These are phyloP conservation scores for Ammospiza maritima DNA, from an alignment of 2,797 vertebrate species.

Conservation along the genomic window DNA sequence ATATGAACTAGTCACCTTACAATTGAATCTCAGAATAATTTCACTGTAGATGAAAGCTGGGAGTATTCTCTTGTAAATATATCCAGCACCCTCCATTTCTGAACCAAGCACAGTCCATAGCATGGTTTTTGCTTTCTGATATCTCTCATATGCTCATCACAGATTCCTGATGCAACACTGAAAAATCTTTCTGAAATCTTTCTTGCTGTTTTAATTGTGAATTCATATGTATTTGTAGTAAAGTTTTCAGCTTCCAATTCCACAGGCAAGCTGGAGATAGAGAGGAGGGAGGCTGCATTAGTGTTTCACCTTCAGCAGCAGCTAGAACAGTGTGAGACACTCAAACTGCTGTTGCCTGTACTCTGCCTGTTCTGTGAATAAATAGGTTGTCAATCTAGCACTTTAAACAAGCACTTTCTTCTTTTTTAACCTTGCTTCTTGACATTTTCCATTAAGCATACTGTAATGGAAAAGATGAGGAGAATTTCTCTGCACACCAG, in stretches of 20 bases:
- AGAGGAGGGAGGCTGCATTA: neutral
- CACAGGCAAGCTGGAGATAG: neutral
- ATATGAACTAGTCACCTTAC: neutral
- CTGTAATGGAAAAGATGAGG: slow-evolving; percentile 41
- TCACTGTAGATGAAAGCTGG: neutral
- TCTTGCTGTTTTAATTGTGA: neutral
- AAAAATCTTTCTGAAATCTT: neutral
- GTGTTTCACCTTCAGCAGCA: neutral
- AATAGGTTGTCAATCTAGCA: slow-evolving; percentile 54
- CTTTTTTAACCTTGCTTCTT: slow-evolving; percentile 46
- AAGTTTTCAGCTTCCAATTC: neutral
- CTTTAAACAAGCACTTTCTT: slow-evolving; percentile 58
- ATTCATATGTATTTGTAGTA: neutral
- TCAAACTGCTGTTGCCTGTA: slow-evolving; percentile 2
- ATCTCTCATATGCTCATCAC: neutral
- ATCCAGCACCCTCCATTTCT: neutral
- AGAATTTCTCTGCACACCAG: slow-evolving; percentile 11
- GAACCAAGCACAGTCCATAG: neutral
- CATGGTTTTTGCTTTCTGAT: neutral
- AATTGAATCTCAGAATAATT: neutral
- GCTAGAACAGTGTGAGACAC: neutral
- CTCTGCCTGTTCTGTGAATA: slow-evolving; percentile 48
- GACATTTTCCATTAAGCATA: slow-evolving; percentile 60
- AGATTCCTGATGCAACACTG: neutral
- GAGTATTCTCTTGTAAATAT: neutral